Base-by-base conservation (phyloP, 2,888 invertebrate species). In the Amblyjoppa proteus region DNA sequence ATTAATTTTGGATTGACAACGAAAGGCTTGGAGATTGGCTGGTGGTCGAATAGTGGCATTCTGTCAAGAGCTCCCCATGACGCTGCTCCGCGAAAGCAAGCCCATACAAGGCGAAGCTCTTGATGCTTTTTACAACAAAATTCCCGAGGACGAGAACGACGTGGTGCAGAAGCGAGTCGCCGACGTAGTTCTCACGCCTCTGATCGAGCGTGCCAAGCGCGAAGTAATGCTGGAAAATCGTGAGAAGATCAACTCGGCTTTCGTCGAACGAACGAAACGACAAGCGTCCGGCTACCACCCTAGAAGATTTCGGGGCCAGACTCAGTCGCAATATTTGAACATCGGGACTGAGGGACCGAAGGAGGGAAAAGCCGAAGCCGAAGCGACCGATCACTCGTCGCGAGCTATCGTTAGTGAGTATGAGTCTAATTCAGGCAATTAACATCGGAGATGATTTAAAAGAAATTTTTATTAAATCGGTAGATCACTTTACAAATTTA, bases 291-390 rank as follows among this genome's bases (percentile, higher is more conserved):
- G 90, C 13, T 89, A 88, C 81, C 87, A 89, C 41, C 93, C 95
- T 64, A 95, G 96, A 31, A 94, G 95, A 31, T 96, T 95, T 89
- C 94, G 97, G 73, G 97, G 97, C 2, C 98, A 98, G 93, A 97
- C 97, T 0, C 98, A 98, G 92, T 97, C 97, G 2, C 98, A 98
- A 92, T 98, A 97, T 93, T 94, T 98, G 89, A 96, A 96, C 91
- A 96, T 96, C 88, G 97, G 96, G 77, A 95, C 95, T 83, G 95
- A 96, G 56, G 94, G 95, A 84, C 91, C 95, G 86, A 91, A 94
- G 81, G 95, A 96, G 61, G 97, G 97, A 25, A 97, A 96, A 92
- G 98, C 98, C 0, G 97, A 98, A 93, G 97, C 98, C 0, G 97
- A 97, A 93, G 97, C 97, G 3, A 96, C 96, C 31, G 96, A 96